Evolutionary conservation across 1,140 invertebrate species (phyloP), one percentile per base, ranked within the genome.

Genomic region (Hycleus cichorii): DNA sequence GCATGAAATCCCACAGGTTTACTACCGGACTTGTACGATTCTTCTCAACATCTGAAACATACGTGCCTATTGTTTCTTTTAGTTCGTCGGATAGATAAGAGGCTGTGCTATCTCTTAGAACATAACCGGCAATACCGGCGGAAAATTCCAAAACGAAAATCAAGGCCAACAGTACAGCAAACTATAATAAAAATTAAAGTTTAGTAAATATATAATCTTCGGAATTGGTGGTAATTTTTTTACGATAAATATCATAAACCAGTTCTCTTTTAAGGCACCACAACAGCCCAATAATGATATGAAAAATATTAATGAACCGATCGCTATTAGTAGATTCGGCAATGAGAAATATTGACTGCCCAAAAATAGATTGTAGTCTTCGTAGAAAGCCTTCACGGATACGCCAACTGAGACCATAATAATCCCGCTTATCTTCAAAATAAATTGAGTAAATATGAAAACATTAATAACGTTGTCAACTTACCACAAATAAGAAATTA

Each of bases 211-310:
- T 24, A 32, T 32, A 59, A 24, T 57, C 47, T 24, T 43, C 39
- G 4, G 11, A 47, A 11, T 50, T 44, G 4, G 50, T 18, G 18
- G 40, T 11, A 25, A 18, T 4, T 42, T 76, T 12, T 80, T 80
- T 76, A 89, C 87, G 32, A 87, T 89, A 12, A 88, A 80, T 42
- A 91, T 85, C 88, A 92, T 89, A 75, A 88, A 90, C 64, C 87
- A 84, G 68, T 85, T 90, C 72, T 93, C 89, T 66, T 88, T 88
- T 1, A 90, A 76, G 10, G 90, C 90, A 18, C 91, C 91, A 61
- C 89, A 93, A 75, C 90, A 93, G 58, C 91, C 91, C 56, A 93
- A 86, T 77, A 92, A 91, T 12, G 89, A 88, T 8, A 91, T 86
- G 45, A 91, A 77, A 69, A 91, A 89, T 59, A 91, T 86, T 47